These are phyloP conservation scores for Frankliniella intonsa DNA, from an alignment of 2,888 invertebrate genomes.

Conservation along the genomic window DNA sequence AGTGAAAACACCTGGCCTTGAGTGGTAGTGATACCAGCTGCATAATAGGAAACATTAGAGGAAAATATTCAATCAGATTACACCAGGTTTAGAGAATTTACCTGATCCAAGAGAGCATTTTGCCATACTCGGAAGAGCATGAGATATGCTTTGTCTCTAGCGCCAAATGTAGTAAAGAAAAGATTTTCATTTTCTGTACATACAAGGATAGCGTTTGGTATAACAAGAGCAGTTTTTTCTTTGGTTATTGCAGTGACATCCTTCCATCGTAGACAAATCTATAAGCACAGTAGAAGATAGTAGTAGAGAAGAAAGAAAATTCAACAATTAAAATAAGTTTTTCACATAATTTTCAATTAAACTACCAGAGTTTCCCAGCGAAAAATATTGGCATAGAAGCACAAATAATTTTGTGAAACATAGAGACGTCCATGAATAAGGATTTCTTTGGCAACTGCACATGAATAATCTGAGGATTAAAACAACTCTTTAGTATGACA, in stretches of 20 bases:
- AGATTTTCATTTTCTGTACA: constrained; percentile 77
- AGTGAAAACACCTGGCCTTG: neutral
- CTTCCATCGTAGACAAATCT: constrained; percentile 76
- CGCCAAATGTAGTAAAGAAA: constrained; percentile 91
- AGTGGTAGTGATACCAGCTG: neutral
- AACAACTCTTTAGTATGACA: constrained; percentile 13
- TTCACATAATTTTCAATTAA: neutral
- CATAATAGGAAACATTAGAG: neutral
- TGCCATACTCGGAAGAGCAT: constrained; percentile 97
- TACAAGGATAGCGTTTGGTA: constrained; percentile 93
- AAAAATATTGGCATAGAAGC: constrained; percentile 97
- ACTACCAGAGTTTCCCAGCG: constrained; percentile 82
- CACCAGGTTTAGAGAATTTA: constrained; percentile 39
- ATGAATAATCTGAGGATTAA: constrained; percentile 81
- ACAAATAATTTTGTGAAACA: constrained; percentile 90
- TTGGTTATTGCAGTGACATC: constrained; percentile 92
- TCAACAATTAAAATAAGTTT: neutral
- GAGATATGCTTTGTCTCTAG: constrained; percentile 89
- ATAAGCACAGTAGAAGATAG: constrained; percentile 33
- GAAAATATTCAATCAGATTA: constrained; percentile 22
- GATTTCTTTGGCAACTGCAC: constrained; percentile 94
- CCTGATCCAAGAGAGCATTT: constrained; percentile 86
- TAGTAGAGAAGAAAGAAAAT: constrained; percentile 25
- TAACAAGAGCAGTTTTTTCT: constrained; percentile 88
- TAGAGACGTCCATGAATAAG: constrained; percentile 92